These are phyloP conservation scores for Branchinecta sandiegonensis DNA, from an alignment of 2,888 invertebrate species.

Conservation along the genomic window DNA sequence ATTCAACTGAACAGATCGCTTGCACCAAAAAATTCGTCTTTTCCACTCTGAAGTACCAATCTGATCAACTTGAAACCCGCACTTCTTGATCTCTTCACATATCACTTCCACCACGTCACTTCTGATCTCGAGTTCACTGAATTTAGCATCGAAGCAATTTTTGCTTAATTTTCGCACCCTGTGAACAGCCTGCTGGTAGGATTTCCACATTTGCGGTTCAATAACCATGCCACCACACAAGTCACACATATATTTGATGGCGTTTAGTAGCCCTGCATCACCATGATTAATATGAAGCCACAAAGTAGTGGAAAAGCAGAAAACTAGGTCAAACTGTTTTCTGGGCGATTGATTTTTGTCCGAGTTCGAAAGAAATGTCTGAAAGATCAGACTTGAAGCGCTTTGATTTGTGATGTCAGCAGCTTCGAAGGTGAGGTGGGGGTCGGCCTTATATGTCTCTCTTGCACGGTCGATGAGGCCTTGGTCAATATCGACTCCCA, in stretches of 20 bases:
- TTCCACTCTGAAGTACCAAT: slow-evolving; percentile 23
- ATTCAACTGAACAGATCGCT: not conserved
- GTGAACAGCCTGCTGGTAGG: slow-evolving; percentile 58
- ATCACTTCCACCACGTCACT: slow-evolving; percentile 47
- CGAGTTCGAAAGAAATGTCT: slow-evolving; percentile 38
- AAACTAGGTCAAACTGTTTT: slow-evolving; percentile 47
- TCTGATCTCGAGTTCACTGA: slow-evolving; percentile 45
- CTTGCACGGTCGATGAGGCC: slow-evolving; percentile 51
- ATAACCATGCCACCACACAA: slow-evolving; percentile 47
- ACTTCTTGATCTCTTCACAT: slow-evolving; percentile 40
- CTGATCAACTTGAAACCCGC: slow-evolving; percentile 27
- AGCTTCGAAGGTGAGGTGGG: slow-evolving; percentile 25
- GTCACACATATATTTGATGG: slow-evolving; percentile 44
- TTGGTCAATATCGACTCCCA: slow-evolving; percentile 63
- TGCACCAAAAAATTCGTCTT: slow-evolving; percentile 20
- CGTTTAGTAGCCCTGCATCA: slow-evolving; percentile 50
- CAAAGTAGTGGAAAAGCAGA: slow-evolving; percentile 74
- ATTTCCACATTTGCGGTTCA: slow-evolving; percentile 75
- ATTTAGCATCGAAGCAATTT: slow-evolving; percentile 43
- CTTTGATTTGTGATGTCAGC: slow-evolving; percentile 45
- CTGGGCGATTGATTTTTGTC: not conserved
- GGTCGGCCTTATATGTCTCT: slow-evolving; percentile 31
- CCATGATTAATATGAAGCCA: slow-evolving; percentile 79
- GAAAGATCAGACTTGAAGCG: slow-evolving; percentile 34
- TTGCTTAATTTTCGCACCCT: slow-evolving; percentile 49